phyloP scores from a whole-genome alignment of 2,113 vertebrate genomes.

The Grantiella picta region DNA sequence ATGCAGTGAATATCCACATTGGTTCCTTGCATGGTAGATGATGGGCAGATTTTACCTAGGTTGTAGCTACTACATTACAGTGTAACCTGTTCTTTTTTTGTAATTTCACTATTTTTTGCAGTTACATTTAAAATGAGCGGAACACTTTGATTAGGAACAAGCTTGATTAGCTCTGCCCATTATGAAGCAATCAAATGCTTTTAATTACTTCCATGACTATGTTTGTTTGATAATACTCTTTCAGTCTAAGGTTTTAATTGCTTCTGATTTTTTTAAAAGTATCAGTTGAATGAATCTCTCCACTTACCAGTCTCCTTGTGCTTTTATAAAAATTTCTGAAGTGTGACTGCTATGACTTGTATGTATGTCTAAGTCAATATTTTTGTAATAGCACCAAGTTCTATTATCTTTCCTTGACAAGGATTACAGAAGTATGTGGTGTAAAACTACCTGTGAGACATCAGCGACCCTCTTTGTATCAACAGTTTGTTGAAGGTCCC shows the following conservation, averaged over 20 bases:
- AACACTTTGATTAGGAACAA: conserved; percentile 48
- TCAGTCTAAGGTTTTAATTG: conserved; percentile 32
- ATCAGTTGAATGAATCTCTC: background rate
- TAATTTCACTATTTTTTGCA: background rate
- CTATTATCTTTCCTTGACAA: background rate
- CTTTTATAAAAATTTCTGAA: background rate
- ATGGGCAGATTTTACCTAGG: background rate
- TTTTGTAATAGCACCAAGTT: background rate
- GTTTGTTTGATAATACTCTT: conserved; percentile 57
- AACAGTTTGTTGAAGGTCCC: background rate
- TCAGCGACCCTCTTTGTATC: background rate
- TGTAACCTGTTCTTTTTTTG: background rate
- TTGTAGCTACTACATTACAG: background rate
- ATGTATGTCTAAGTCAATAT: background rate
- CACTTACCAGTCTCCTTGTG: background rate
- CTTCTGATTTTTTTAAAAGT: conserved; percentile 28
- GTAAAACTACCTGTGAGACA: background rate
- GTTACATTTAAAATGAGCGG: conserved; percentile 30
- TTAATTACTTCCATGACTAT: conserved; percentile 53
- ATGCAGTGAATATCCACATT: background rate
- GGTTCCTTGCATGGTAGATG: background rate
- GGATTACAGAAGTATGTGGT: background rate
- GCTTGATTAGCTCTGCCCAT: conserved; percentile 33
- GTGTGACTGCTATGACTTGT: background rate
- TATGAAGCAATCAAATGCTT: conserved; percentile 51